phyloP scores from a whole-genome alignment of 2,113 vertebrate species.

The Malurus elegans region DNA sequence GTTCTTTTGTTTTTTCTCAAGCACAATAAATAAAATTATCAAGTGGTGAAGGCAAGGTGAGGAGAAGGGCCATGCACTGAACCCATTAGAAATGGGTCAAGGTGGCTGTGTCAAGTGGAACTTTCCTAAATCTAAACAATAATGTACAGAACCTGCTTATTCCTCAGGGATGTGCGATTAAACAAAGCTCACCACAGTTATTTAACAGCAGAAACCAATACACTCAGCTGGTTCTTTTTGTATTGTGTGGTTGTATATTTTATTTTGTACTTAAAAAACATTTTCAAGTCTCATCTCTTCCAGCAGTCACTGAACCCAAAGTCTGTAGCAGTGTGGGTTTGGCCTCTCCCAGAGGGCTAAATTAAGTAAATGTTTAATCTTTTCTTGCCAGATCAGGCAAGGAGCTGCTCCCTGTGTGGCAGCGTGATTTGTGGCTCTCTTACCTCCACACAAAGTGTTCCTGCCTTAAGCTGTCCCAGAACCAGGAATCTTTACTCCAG shows the following conservation, averaged over 20 bases:
- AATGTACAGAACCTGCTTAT: neutral
- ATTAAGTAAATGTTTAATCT: neutral
- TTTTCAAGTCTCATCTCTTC: neutral
- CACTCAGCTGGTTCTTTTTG: neutral
- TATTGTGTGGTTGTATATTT: neutral
- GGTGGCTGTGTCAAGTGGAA: neutral
- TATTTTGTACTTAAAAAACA: neutral
- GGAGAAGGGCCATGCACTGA: neutral
- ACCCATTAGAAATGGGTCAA: neutral
- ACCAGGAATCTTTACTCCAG: neutral
- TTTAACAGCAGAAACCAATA: neutral
- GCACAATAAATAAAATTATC: neutral
- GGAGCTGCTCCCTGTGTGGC: neutral
- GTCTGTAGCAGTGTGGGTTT: neutral
- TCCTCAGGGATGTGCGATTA: neutral
- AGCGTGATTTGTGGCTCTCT: neutral
- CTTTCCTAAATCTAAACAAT: neutral
- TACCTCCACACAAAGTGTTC: accelerated
- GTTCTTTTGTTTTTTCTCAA: neutral
- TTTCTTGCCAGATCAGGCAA: neutral
- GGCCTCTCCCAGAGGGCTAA: neutral
- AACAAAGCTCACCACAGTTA: neutral
- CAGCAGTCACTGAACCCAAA: neutral
- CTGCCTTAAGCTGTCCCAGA: neutral
- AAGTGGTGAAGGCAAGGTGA: neutral